Conservation (phyloP, 2,113 vertebrate genomes). For the Mastomys coucha region DNA sequence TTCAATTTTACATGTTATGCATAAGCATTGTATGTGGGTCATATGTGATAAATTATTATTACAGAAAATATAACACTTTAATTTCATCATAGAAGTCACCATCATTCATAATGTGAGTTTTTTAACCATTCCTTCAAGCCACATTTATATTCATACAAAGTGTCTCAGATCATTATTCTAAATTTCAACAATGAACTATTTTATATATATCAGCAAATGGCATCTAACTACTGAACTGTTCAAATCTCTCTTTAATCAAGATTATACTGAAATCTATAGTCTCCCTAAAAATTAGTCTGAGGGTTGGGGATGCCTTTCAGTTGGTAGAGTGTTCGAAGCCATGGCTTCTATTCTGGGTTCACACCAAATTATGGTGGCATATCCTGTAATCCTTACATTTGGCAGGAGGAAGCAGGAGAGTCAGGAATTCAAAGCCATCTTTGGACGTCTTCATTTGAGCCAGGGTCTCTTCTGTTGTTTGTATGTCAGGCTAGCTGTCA, state of each 20-base stretch:
- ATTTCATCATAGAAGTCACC: constrained; percentile 49
- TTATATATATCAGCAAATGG: neutral
- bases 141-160: constrained; percentile 39
- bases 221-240: constrained; percentile 31
- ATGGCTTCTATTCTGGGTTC: neutral
- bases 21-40: constrained; percentile 45
- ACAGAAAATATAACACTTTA: constrained; percentile 56
- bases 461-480: neutral
- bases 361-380: neutral
- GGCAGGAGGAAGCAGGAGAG: neutral
- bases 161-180: neutral
- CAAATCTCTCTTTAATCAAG: constrained; percentile 58
- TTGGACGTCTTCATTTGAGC: neutral
- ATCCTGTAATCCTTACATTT: too few species aligned
- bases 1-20: constrained; percentile 42
- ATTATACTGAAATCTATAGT: constrained; percentile 8
- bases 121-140: constrained; percentile 24
- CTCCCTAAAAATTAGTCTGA: constrained; percentile 35
- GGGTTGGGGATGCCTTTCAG: too few species aligned
- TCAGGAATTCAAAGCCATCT: neutral
- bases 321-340: neutral
- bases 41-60: constrained; percentile 40
- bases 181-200: constrained; percentile 1
- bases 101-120: neutral
- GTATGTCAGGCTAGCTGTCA: neutral